Percentiles rank a stretch among this genome's conserved stretches.
These are phyloP conservation scores for Dendrophyllia cribrosa DNA, from an alignment of 64 coral and sea anemone genomes.

Conservation along the genomic window DNA sequence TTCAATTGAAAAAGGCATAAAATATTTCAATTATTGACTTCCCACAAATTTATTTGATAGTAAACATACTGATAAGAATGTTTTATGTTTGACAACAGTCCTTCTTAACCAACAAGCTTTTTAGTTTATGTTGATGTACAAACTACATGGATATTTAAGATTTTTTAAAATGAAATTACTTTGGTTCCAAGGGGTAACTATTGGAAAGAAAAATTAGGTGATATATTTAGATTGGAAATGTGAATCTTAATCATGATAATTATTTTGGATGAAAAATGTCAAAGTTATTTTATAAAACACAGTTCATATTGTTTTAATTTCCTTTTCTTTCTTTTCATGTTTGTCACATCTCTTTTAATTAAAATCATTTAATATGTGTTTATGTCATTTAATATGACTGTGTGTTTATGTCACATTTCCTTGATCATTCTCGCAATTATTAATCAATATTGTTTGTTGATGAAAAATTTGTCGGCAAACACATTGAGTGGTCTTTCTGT, in stretches of 20 bases:
- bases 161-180: no score
- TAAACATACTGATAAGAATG: slow-evolving; percentile 2
- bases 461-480: not conserved
- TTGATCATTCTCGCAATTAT: no score
- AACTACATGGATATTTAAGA: no score
- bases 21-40: not conserved
- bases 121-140: no score
- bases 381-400: not conserved
- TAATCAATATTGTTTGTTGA: not conserved
- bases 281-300: not conserved
- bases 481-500: not conserved
- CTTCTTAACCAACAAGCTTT: no score
- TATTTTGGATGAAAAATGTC: no score
- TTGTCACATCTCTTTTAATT: not conserved
- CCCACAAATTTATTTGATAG: not conserved
- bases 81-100: no score
- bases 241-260: no score
- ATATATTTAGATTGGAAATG: no score
- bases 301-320: not conserved
- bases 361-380: not conserved
- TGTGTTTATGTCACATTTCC: not conserved
- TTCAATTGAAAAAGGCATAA: not conserved
- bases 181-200: no score
- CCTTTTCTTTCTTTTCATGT: not conserved
- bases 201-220: no score